Evolutionary conservation across 92 coral and sea anemone genomes (phyloP).

Genomic region (Siderastrea radians): DNA sequence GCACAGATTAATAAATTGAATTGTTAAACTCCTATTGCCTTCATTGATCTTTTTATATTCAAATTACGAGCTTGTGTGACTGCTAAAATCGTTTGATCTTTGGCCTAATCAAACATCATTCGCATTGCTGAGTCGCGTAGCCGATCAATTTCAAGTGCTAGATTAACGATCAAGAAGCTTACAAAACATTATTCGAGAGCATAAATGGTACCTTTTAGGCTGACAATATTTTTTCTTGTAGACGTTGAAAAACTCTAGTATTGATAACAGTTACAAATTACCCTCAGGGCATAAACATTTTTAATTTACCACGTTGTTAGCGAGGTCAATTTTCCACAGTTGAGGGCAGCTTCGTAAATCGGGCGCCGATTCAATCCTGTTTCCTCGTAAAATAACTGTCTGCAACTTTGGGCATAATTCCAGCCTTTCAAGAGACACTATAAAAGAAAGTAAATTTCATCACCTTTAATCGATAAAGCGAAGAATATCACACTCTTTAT

Average conservation of each 20-base stretch:
- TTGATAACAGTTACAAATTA: not conserved
- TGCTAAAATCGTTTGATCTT: not conserved
- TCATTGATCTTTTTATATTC: too few relatives aligned
- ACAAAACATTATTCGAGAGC: not conserved
- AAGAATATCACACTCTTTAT: not conserved
- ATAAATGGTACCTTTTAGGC: not conserved
- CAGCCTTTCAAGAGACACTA: constrained; percentile 90
- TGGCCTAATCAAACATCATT: not conserved
- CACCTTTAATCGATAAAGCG: not conserved
- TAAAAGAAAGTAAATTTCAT: constrained; percentile 6
- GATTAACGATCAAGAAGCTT: not conserved
- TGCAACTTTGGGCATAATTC: constrained; percentile 95
- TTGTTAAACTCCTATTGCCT: not conserved
- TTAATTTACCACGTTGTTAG: constrained; percentile 91
- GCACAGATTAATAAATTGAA: not conserved
- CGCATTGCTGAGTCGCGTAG: not conserved
- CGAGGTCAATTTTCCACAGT: constrained; percentile 96
- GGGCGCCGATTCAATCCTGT: constrained; percentile 85
- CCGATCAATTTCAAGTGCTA: not conserved
- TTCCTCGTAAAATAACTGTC: constrained; percentile 80
- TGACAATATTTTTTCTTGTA: not conserved
- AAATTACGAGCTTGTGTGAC: not conserved
- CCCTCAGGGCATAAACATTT: not conserved
- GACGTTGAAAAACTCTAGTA: not conserved
- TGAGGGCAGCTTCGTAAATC: constrained; percentile 92